Base-by-base conservation (phyloP, 2,113 vertebrate genomes). In the Hassar affinis region DNA sequence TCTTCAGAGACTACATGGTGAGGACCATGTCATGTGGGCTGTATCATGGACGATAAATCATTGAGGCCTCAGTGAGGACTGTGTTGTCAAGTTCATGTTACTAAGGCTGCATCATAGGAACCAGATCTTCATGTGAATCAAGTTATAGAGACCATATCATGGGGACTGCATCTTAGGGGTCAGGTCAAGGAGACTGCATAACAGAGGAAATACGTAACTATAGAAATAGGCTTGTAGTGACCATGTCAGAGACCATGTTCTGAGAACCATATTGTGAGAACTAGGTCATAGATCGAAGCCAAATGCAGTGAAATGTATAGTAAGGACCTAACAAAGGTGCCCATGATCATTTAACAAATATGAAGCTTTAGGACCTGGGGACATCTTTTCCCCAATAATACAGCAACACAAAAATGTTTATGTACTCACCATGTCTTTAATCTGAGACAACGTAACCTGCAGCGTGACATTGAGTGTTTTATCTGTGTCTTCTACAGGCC, bases 401-500 rank as follows among this genome's bases (percentile, higher is more conserved):
- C 45, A 47, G 11, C 3, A 27, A 51, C 12, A 57, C 3, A 72
- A 45, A 12, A 30, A n/a, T 61, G 0, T 51, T 49, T 18, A 33
- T 51, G 64, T 59, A 90, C 96, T 90, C 89, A 99, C 98, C 97
- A 99, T 97, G 89, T 99, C 98, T 92, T 99, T 99, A 89, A 99
- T 99, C 91, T 99, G 98, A 62, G 96, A 98, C 74, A 99, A 93
- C 0, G 98, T 98, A 86, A 99, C 96, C 93, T 97, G 97, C 88
- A 99, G 92, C 0, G 97, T 99, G 88, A 99, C 97, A 30, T 99
- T 99, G 51, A 99, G 90, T 11, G 96, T 96, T 88, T 93, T 93
- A 88, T 99, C 98, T 25, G 97, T 99, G 86, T 99, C 97, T 82
- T 98, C 97, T 64, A 99, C 97, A 0, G 98, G 98, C 80, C 96